Base-by-base conservation (phyloP, 1,140 invertebrate species). In the Stegodyphus dumicola region DNA sequence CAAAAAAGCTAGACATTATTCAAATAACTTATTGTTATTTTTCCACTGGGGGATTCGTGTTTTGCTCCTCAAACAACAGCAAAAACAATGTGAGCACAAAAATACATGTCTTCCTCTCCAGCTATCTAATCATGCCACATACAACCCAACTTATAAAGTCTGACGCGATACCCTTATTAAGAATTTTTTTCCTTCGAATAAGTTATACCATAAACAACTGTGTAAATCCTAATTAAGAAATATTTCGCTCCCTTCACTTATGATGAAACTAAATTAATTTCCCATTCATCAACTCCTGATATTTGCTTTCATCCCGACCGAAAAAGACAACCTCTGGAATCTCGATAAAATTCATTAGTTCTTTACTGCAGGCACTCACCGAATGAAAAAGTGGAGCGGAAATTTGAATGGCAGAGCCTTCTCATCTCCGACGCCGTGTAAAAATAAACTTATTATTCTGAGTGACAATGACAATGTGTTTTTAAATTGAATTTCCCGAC, bases 401-500 rank as follows among this genome's bases (percentile, higher is more conserved):
- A 13, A 54, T 33, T 60, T 15, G 56, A 10, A 18, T 65, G 64
- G n/a, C 18, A 73, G 17, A 54, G 18, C 51, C 73, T 49, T 17
- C 51, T 73, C 60, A 65, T 75, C 66, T 54, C 53, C 48, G 54
- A 33, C 15, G 79, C 13, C 49, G 66, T 71, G 15, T 83, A 83
- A 83, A 83, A 83, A 83, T 83, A 83, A 83, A 83, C 56, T 83
- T 83, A 83, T 83, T 66, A 83, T 75, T 75, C 49, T 75, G 79
- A 83, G 79, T 83, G 79, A 83, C 79, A 83, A 83, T 83, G 79
- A 74, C 79, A 83, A 83, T 83, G 79, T 74, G 79, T 83, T 83
- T 83, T 83, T 83, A 83, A 83, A 83, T 83, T 83, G 79, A 83
- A 83, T 83, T 83, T 83, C 49, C 71, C 79, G 70, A 80, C 77